Evolutionary conservation across 2,113 vertebrate genomes (phyloP), one percentile per base, ranked within the genome.

Genomic region (Gymnocephalus cernua): DNA sequence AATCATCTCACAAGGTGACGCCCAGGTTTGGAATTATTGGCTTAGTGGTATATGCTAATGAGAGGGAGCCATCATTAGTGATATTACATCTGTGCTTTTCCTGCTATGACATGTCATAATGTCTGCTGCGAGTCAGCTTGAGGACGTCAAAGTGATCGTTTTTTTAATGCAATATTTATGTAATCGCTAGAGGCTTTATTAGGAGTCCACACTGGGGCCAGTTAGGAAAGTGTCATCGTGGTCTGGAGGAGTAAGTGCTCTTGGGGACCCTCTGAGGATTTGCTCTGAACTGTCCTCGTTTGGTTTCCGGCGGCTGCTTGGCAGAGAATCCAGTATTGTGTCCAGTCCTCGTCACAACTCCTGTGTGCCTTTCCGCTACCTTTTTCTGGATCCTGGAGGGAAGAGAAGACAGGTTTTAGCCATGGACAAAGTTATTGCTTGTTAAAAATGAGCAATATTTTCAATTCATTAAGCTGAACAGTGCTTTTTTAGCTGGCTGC

Each of bases 301-400:
- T 90, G 56, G 57, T 70, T 75, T 80, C 82, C 15, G 27, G 67
- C 0, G 23, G 73, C 69, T 63, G 62, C 63, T 86, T 56, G 8
- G 32, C 47, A 29, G 77, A 74, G 29, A 70, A 27, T 77, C 74
- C 56, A 27, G 71, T 61, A 63, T 74, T 74, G 57, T 53, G 54
- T 82, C 78, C 84, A 19, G 73, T 66, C 82, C 54, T 61, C 18
- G 25, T 83, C 62, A 61, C 25, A 21, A 51, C 54, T 50, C 85
- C 73, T 4, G 3, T 32, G 45, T 67, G 79, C 21, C 76, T 82
- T 71, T 81, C 91, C 27, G 84, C 71, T 41, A 84, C 80, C 74
- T 77, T 93, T 86, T 81, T 93, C 75, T 92, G 91, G 38, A 89
- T 88, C 87, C 94, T 95, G 89, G 75, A 67, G 72, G 32, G 66